Conservation (phyloP, 2,113 vertebrate genomes). For the Prolemur simus region DNA sequence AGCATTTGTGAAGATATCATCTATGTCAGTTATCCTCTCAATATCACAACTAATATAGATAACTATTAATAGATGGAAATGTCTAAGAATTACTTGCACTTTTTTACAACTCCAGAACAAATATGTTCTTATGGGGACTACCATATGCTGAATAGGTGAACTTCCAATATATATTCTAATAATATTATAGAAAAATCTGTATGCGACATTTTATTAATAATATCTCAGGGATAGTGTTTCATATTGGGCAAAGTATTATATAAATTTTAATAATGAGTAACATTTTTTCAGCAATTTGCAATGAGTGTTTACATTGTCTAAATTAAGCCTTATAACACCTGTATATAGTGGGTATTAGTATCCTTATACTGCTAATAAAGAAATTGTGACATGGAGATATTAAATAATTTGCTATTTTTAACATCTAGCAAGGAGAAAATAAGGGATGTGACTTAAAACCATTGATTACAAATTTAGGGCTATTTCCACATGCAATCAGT, state of each 20-base stretch:
- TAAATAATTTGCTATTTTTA: not conserved
- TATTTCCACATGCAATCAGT: not conserved
- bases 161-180: not conserved
- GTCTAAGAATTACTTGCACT: not conserved
- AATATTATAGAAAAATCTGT: not conserved
- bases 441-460: not conserved
- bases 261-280: not conserved
- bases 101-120: not conserved
- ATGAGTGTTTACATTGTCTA: not conserved
- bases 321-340: not conserved
- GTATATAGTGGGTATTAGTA: not conserved
- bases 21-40: not conserved
- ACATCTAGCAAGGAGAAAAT: not conserved
- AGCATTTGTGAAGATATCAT: not conserved
- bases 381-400: not conserved
- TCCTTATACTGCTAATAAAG: not conserved
- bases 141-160: not conserved
- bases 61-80: not conserved
- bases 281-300: not conserved
- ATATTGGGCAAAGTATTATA: not conserved
- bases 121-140: not conserved
- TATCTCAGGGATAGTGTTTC: not conserved
- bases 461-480: not conserved
- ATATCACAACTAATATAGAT: not conserved
- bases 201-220: not conserved